These are phyloP conservation scores for Melikaiella ostensackeni DNA, from an alignment of 2,888 invertebrate genomes.

Conservation along the genomic window DNA sequence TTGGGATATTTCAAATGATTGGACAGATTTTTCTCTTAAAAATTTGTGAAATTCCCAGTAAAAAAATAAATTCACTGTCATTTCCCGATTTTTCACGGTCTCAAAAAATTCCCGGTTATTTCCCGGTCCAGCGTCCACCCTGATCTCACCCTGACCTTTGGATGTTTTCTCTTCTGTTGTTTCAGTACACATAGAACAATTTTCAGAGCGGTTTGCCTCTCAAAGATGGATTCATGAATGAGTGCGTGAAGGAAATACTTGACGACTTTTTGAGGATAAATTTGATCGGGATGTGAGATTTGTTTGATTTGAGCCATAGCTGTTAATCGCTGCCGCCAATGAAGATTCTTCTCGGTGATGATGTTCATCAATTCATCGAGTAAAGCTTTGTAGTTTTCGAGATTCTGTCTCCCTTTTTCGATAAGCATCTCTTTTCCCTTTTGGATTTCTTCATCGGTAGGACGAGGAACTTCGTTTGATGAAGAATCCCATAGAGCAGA, in stretches of 20 bases:
- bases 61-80: too few species aligned
- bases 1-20: too few species aligned
- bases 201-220: constrained; percentile 85
- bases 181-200: constrained; percentile 83
- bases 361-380: constrained; percentile 79
- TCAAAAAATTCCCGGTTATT: too few species aligned
- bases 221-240: constrained; percentile 88
- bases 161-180: constrained; percentile 84
- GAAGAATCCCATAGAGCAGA: constrained; percentile 75
- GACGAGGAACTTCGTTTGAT: constrained; percentile 72
- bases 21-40: too few species aligned
- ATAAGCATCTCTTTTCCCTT: constrained; percentile 72
- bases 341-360: constrained; percentile 80
- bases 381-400: constrained; percentile 79
- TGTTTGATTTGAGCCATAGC: constrained; percentile 86
- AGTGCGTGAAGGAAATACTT: constrained; percentile 83
- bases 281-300: constrained; percentile 85
- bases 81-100: too few species aligned
- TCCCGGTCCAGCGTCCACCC: too few species aligned
- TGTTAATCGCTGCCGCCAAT: constrained; percentile 90
- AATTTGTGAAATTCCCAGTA: too few species aligned
- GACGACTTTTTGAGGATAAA: constrained; percentile 82
- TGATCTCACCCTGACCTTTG: too few species aligned
- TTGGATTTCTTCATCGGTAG: constrained; percentile 73
- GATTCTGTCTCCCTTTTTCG: constrained; percentile 77